Evolutionary conservation across 2,888 invertebrate species (phyloP).

Genomic region (Mythimna lalbum): DNA sequence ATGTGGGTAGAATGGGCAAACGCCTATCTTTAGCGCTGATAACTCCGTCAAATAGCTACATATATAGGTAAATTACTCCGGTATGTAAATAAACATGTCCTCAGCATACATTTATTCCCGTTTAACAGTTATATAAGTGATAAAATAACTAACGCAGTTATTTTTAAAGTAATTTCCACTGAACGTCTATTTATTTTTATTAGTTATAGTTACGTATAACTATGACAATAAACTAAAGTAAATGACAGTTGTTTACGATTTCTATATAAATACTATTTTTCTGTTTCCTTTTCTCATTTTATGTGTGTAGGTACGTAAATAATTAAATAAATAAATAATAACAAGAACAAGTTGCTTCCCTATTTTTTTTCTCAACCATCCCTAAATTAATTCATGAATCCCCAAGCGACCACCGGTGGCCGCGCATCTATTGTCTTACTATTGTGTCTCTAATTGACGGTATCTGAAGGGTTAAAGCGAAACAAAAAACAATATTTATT

Average conservation of each 20-base stretch:
- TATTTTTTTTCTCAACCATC: too few relatives aligned
- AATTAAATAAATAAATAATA: too few relatives aligned
- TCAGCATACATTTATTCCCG: not conserved
- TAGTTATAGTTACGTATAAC: not conserved
- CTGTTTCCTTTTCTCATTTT: too few relatives aligned
- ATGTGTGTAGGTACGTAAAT: too few relatives aligned
- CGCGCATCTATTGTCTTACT: too few relatives aligned
- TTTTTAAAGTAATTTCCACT: not conserved
- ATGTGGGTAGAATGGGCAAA: conserved; percentile 36
- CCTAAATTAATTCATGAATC: too few relatives aligned
- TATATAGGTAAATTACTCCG: not conserved
- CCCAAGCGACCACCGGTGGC: too few relatives aligned
- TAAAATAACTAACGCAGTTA: not conserved
- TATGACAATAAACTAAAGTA: not conserved
- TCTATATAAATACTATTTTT: not conserved
- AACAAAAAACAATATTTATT: too few relatives aligned
- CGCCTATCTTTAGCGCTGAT: conserved; percentile 17
- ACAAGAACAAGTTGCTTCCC: too few relatives aligned
- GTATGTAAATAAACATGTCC: conserved; percentile 25
- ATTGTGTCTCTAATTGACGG: too few relatives aligned
- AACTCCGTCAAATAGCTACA: conserved; percentile 2
- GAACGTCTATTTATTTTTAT: not conserved
- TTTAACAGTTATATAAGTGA: not conserved
- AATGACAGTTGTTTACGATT: not conserved
- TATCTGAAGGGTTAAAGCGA: too few relatives aligned